Evolutionary conservation across 1,140 invertebrate species (phyloP).

Genomic region (Drosophila busckii): DNA sequence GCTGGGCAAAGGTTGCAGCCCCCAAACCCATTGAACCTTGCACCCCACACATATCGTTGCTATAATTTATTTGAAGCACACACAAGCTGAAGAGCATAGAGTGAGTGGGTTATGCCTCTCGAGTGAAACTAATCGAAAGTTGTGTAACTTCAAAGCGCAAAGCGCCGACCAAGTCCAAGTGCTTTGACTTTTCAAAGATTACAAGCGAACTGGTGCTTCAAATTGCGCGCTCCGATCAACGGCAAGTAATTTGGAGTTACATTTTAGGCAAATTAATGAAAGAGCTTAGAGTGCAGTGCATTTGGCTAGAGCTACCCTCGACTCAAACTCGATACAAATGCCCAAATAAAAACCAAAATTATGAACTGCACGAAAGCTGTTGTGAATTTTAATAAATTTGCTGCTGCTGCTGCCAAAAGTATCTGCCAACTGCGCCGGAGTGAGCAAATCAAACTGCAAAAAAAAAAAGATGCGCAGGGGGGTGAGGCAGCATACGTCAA

Average conservation of each 20-base stretch:
- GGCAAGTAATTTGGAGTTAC: slow-evolving; percentile 13
- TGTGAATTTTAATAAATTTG: slow-evolving; percentile 78
- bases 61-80: slow-evolving; percentile 22
- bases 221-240: slow-evolving; percentile 13
- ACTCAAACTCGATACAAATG: slow-evolving; percentile 55
- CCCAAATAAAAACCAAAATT: slow-evolving; percentile 75
- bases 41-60: slow-evolving; percentile 17
- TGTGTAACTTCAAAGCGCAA: slow-evolving; percentile 32
- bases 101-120: slow-evolving; percentile 10
- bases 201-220: too few species aligned
- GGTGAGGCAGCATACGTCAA: slow-evolving; percentile 59
- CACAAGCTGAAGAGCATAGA: slow-evolving; percentile 14
- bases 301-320: too few species aligned
- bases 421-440: slow-evolving; percentile 48
- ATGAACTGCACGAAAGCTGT: slow-evolving; percentile 77
- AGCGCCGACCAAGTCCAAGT: slow-evolving; percentile 9
- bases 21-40: neutral
- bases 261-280: too few species aligned
- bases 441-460: slow-evolving; percentile 71
- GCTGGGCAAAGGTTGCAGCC: too few species aligned
- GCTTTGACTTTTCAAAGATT: slow-evolving; percentile 25
- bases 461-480: slow-evolving; percentile 8
- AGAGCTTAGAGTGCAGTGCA: too few species aligned
- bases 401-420: slow-evolving; percentile 35
- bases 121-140: slow-evolving; percentile 27